phyloP scores from a whole-genome alignment of 2,888 invertebrate species.

The Lasioglossum villosulum region DNA sequence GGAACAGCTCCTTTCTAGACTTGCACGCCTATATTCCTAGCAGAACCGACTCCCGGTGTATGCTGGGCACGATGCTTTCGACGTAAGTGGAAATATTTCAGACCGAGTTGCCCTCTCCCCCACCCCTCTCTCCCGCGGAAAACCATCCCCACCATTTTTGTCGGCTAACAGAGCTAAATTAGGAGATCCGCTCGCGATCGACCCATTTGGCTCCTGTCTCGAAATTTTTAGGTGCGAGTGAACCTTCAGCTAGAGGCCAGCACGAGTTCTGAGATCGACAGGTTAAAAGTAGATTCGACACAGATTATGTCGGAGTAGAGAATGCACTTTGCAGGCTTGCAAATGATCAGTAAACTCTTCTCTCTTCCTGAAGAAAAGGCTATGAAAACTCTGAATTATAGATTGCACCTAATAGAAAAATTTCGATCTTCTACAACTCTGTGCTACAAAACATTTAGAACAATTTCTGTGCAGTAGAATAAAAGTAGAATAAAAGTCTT shows the following conservation, averaged over 20 bases:
- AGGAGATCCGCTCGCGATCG: neutral
- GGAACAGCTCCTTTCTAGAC: slow-evolving; percentile 54
- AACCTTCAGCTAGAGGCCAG: neutral
- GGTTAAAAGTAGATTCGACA: neutral
- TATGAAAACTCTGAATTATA: too few relatives aligned
- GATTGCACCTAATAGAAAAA: neutral
- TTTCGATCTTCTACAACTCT: neutral
- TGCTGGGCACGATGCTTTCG: slow-evolving; percentile 73
- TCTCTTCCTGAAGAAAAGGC: too few relatives aligned
- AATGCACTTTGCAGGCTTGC: too few relatives aligned
- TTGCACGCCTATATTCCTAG: slow-evolving; percentile 30
- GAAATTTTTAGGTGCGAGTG: neutral
- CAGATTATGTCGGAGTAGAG: too few relatives aligned
- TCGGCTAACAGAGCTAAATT: slow-evolving; percentile 10
- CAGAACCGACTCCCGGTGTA: slow-evolving; percentile 38
- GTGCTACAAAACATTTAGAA: neutral
- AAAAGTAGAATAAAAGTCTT: too few relatives aligned
- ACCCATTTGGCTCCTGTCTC: neutral
- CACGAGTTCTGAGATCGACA: neutral
- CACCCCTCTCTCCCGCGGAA: neutral
- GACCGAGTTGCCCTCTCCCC: neutral
- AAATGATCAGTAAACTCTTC: too few relatives aligned
- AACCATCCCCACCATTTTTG: slow-evolving; percentile 14
- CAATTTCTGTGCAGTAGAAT: too few relatives aligned
- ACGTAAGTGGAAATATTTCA: slow-evolving; percentile 69